Percentiles rank a stretch among this genome's conserved stretches.
Evolutionary conservation across 1,140 invertebrate genomes (phyloP).

Genomic region (Drosophila aff.): DNA sequence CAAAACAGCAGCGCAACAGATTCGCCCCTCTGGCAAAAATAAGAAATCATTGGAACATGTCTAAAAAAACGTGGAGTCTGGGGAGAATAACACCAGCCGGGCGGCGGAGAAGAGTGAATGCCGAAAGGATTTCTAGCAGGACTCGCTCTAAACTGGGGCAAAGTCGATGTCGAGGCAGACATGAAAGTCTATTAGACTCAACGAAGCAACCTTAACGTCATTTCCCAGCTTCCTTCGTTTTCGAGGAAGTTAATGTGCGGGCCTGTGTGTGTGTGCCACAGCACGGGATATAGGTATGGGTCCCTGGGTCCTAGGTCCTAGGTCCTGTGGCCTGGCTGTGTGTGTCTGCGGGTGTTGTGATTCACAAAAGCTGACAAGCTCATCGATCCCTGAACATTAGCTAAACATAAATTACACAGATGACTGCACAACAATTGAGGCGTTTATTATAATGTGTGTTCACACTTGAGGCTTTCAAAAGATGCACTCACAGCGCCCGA

Average conservation of each 20-base stretch:
- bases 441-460: conserved; percentile 85
- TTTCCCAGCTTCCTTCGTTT: conserved; percentile 70
- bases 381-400: conserved; percentile 85
- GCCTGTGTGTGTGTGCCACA: conserved; percentile 43
- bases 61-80: conserved; percentile 41
- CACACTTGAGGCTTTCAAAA: conserved; percentile 79
- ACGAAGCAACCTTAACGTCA: conserved; percentile 82
- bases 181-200: conserved; percentile 84
- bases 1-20: conserved; percentile 76
- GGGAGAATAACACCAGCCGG: conserved; percentile 29
- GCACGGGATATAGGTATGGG: conserved; percentile 41
- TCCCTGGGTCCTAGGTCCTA: conserved; percentile 1
- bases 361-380: conserved; percentile 86
- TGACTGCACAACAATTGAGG: conserved; percentile 84
- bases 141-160: conserved; percentile 71
- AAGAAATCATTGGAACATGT: conserved; percentile 83
- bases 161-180: conserved; percentile 67
- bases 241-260: conserved; percentile 62
- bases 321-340: neutral
- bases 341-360: conserved; percentile 61
- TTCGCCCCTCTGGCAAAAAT: conserved; percentile 72
- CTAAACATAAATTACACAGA: conserved; percentile 85
- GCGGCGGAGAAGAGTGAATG: conserved; percentile 33
- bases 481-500: conserved; percentile 36
- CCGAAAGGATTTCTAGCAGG: conserved; percentile 69